Conservation (phyloP, 53 echinoderm and acorn worm species). For the Zoroaster sp. region DNA sequence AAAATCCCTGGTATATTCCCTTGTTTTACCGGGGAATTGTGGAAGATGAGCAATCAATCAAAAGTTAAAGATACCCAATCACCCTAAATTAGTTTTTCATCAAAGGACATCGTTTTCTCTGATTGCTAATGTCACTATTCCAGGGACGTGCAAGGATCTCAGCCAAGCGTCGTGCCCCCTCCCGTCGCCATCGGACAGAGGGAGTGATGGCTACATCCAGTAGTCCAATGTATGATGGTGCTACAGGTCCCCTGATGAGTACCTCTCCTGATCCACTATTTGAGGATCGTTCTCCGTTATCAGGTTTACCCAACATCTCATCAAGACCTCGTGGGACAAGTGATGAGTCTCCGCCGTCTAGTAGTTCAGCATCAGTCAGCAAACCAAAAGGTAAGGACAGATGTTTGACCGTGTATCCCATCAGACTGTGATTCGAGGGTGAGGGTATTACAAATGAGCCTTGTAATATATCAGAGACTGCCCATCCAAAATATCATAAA, state of each 20-base stretch:
- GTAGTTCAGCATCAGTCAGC: background rate
- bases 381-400: background rate
- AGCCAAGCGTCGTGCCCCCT: constrained; percentile 68
- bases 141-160: constrained; percentile 43
- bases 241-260: background rate
- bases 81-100: too few species aligned
- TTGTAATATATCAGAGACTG: too few species aligned
- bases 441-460: too few species aligned
- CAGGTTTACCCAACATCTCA: background rate
- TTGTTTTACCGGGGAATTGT: too few species aligned
- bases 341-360: background rate
- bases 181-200: constrained; percentile 41
- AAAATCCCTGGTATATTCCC: too few species aligned
- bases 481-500: too few species aligned
- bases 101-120: too few species aligned
- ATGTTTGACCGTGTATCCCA: too few species aligned
- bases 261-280: background rate
- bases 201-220: background rate
- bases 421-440: too few species aligned
- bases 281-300: background rate
- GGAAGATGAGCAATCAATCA: too few species aligned
- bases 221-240: background rate
- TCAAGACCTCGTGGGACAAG: background rate
- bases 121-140: background rate
- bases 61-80: too few species aligned